These are phyloP conservation scores for Hyaena hyaena DNA, from an alignment of 2,113 vertebrate genomes.

Conservation along the genomic window DNA sequence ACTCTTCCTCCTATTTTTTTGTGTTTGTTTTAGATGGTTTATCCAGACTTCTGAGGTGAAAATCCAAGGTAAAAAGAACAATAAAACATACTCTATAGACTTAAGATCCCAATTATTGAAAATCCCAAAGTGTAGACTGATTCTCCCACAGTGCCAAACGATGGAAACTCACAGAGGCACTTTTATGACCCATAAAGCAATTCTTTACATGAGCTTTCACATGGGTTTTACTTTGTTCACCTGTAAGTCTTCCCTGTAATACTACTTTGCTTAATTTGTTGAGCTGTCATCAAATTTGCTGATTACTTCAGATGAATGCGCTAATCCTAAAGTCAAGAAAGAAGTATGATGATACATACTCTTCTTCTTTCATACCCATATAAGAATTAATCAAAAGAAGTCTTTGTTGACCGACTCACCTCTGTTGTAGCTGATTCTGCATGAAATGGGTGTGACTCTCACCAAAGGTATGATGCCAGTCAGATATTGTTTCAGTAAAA, in stretches of 20 bases:
- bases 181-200: background rate
- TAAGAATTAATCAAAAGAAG: conserved; percentile 60
- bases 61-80: background rate
- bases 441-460: conserved; percentile 36
- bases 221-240: background rate
- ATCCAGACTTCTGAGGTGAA: background rate
- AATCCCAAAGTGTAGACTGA: background rate
- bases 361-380: background rate
- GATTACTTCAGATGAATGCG: conserved; percentile 4
- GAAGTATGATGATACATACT: background rate
- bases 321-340: conserved; percentile 46
- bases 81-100: background rate
- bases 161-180: background rate
- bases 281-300: conserved; percentile 32
- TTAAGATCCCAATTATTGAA: background rate
- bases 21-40: background rate
- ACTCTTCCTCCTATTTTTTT: background rate
- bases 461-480: conserved; percentile 17
- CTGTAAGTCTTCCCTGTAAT: background rate
- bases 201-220: background rate
- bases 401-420: conserved; percentile 14
- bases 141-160: background rate
- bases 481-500: conserved; percentile 20
- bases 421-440: conserved; percentile 54
- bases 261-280: background rate